phyloP scores from a whole-genome alignment of 2,113 vertebrate species.

The Maccullochella peelii region DNA sequence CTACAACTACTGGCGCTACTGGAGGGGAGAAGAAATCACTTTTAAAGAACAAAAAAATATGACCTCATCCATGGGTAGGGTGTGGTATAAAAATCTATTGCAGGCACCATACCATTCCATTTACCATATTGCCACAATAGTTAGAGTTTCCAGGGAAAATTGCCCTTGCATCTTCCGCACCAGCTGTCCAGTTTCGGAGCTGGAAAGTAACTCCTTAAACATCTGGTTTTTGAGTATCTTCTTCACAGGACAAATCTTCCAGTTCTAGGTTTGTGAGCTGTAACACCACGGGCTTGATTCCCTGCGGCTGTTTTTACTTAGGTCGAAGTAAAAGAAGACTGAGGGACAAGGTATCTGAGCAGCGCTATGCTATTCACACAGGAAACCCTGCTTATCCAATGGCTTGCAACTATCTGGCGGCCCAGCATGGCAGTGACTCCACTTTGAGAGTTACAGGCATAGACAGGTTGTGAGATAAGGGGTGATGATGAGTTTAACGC shows the following conservation, averaged over 20 bases:
- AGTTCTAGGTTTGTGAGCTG: neutral
- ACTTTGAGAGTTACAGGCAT: neutral
- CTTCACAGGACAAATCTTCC: neutral
- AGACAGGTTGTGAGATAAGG: neutral
- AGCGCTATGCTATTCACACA: neutral
- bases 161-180: neutral
- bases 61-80: neutral
- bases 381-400: neutral
- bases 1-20: neutral
- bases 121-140: neutral
- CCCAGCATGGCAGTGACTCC: neutral
- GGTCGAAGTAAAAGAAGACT: neutral
- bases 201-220: too few relatives aligned
- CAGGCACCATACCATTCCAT: neutral
- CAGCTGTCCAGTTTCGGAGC: too few relatives aligned
- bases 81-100: neutral
- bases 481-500: neutral
- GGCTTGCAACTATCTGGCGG: neutral
- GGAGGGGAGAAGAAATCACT: neutral
- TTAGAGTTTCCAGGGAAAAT: neutral
- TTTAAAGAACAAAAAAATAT: neutral
- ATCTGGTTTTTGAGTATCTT: neutral
- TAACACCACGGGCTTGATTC: neutral
- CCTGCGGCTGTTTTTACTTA: neutral
- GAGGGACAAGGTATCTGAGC: constrained; percentile 1